Evolutionary conservation across 2,888 invertebrate genomes (phyloP).

Genomic region (Epinotia demarniana): DNA sequence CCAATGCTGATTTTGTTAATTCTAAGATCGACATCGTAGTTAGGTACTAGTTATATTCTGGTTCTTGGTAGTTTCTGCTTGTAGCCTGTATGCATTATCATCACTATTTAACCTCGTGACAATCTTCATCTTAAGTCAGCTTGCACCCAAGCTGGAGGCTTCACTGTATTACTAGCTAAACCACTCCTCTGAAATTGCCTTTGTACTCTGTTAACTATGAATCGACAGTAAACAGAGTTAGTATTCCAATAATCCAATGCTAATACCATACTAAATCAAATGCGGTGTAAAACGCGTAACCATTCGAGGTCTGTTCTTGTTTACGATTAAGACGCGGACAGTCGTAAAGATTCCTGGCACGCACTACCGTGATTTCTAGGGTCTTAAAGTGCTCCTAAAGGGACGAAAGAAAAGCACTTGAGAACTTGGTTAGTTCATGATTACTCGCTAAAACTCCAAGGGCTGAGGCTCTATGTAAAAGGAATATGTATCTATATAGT

Average conservation of each 20-base stretch:
- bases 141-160: too few relatives aligned
- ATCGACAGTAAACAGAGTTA: slow-evolving; percentile 10
- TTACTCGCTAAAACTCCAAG: not conserved
- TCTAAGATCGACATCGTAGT: too few relatives aligned
- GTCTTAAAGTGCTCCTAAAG: slow-evolving; percentile 14
- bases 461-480: not conserved
- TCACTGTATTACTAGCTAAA: too few relatives aligned
- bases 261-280: slow-evolving; percentile 40
- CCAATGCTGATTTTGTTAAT: too few relatives aligned
- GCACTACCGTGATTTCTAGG: slow-evolving; percentile 17
- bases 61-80: too few relatives aligned
- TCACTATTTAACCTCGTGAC: too few relatives aligned
- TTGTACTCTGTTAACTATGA: not conserved
- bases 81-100: too few relatives aligned
- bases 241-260: slow-evolving; percentile 23
- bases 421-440: not conserved
- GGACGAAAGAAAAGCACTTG: slow-evolving; percentile 3
- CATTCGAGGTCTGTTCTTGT: slow-evolving; percentile 30
- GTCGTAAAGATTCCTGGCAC: slow-evolving; percentile 29
- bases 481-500: too few relatives aligned
- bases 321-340: slow-evolving; percentile 36
- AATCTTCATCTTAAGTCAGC: too few relatives aligned
- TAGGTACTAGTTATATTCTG: too few relatives aligned
- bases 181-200: not conserved
- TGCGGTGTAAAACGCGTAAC: slow-evolving; percentile 36